A percentile compares a stretch with the other conserved stretches of the same genome.
These are phyloP conservation scores for Halcyon senegalensis DNA, from an alignment of 2,113 vertebrate species.

Conservation along the genomic window DNA sequence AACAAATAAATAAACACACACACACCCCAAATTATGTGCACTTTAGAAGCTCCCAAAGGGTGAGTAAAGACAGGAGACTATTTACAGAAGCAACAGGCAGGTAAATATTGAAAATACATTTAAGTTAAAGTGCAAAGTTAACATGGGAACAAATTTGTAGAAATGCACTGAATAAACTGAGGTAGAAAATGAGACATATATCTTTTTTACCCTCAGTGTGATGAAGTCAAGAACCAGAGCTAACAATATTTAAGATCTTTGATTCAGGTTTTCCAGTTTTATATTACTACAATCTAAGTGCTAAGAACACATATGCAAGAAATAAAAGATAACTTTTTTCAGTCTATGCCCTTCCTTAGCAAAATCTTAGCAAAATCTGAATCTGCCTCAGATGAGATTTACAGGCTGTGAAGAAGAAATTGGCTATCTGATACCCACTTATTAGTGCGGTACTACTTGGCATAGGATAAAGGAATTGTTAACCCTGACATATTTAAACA, in stretches of 20 bases:
- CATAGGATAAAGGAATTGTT: background rate
- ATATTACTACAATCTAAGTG: background rate
- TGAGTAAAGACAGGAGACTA: background rate
- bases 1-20: too few species aligned
- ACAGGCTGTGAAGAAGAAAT: background rate
- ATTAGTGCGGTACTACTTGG: background rate
- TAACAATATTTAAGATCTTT: background rate
- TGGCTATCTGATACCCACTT: background rate
- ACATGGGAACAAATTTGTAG: rapidly evolving
- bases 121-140: background rate
- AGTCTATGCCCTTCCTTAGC: background rate
- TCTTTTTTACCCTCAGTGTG: background rate
- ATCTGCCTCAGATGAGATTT: background rate
- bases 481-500: background rate
- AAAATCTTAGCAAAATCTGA: background rate
- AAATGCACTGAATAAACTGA: background rate
- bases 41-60: background rate
- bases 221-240: background rate
- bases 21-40: too few species aligned
- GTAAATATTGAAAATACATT: background rate
- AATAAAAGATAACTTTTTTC: background rate
- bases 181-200: rapidly evolving
- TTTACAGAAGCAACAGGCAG: background rate
- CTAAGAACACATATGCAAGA: background rate
- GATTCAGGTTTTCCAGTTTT: background rate